phyloP scores from a whole-genome alignment of 2,888 invertebrate species.

The Ypsolopha sequella region DNA sequence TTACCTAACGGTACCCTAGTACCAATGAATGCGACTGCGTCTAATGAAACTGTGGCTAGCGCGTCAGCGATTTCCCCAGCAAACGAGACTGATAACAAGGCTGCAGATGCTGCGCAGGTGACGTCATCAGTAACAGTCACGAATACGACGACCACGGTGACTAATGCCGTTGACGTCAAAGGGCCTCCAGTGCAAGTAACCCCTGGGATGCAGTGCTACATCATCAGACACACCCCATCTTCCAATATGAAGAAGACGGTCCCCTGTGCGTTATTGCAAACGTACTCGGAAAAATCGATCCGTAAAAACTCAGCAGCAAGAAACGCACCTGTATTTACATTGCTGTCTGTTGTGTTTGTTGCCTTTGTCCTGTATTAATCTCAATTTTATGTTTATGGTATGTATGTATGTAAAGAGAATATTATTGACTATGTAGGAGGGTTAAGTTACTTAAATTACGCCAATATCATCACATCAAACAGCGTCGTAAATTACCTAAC shows the following conservation, averaged over 20 bases:
- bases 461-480: no score
- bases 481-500: no score
- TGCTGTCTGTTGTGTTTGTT: constrained; percentile 23
- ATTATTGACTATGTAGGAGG: no score
- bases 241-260: constrained; percentile 39
- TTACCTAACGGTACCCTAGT: constrained; percentile 47
- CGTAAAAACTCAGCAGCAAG: constrained; percentile 36
- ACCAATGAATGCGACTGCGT: constrained; percentile 24
- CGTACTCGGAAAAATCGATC: constrained; percentile 46
- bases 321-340: constrained; percentile 33
- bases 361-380: constrained; percentile 3
- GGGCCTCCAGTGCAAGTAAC: constrained; percentile 48
- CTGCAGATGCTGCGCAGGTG: constrained; percentile 4
- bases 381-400: no score
- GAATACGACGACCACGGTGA: constrained; percentile 39
- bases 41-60: neutral
- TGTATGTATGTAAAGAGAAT: no score
- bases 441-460: no score
- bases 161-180: constrained; percentile 54
- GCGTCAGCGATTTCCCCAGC: constrained; percentile 18
- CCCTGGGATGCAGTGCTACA: constrained; percentile 50
- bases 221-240: constrained; percentile 31
- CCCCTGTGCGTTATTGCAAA: constrained; percentile 46
- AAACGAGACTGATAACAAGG: constrained; percentile 15
- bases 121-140: constrained; percentile 31